A percentile compares a stretch with the other conserved stretches of the same genome.
Conservation (phyloP, 2,797 vertebrate genomes). For the Tympanoctomys barrerae region DNA sequence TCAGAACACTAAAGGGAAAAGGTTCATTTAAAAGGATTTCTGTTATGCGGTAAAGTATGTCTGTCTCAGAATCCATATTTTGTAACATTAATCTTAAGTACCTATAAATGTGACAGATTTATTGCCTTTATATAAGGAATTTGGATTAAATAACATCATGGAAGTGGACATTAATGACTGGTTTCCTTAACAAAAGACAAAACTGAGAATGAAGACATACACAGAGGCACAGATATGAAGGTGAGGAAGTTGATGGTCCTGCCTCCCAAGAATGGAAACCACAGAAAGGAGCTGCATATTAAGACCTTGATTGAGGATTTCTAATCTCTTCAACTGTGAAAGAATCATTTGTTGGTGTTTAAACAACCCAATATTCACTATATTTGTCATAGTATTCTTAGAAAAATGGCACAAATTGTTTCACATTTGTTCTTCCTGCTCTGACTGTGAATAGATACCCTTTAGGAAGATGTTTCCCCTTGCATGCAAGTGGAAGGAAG, state of each 20-base stretch:
- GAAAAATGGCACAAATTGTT: background rate
- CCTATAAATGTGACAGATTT: background rate
- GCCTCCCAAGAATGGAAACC: background rate
- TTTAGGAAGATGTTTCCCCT: background rate
- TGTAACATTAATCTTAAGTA: background rate
- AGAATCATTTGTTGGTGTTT: background rate
- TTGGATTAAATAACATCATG: background rate
- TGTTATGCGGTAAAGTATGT: background rate
- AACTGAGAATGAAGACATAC: background rate
- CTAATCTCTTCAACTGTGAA: background rate
- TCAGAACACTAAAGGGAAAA: background rate
- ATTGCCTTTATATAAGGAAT: background rate
- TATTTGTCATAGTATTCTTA: background rate
- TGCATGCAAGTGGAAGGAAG: background rate
- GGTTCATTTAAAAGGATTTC: background rate
- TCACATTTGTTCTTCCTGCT: constrained; percentile 1
- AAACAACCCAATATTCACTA: background rate
- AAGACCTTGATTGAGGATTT: background rate
- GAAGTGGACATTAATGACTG: background rate
- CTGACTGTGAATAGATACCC: background rate
- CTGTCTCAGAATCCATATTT: background rate
- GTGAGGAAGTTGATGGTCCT: background rate
- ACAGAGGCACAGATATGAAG: background rate
- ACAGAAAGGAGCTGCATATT: background rate
- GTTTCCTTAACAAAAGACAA: background rate